Percentiles rank a stretch among this genome's conserved stretches.
Evolutionary conservation across 2,888 invertebrate species (phyloP).

Genomic region (Penaeus monodon): DNA sequence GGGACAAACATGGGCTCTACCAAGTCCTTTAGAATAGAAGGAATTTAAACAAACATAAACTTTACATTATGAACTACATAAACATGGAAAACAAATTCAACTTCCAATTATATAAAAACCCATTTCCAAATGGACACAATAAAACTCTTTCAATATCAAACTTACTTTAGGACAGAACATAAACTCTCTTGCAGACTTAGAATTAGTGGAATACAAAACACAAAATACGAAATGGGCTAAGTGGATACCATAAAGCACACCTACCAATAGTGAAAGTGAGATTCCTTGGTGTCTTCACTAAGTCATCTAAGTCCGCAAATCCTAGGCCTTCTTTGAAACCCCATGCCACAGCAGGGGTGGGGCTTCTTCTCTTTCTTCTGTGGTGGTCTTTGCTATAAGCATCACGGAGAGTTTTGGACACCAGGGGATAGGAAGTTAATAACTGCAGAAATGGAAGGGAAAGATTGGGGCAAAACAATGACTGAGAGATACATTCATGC

Average conservation of each 20-base stretch:
- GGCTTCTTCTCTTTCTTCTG: slow-evolving; percentile 64
- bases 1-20: no score
- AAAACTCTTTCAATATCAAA: no score
- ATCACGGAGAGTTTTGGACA: slow-evolving; percentile 92
- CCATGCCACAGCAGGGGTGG: slow-evolving; percentile 90
- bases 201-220: not conserved
- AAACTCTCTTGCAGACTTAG: not conserved
- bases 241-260: not conserved
- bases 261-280: slow-evolving; percentile 88
- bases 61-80: no score
- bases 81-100: no score
- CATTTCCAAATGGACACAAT: no score
- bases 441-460: slow-evolving; percentile 74
- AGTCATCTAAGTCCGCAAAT: slow-evolving; percentile 88
- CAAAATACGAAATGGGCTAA: not conserved
- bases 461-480: not conserved
- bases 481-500: not conserved
- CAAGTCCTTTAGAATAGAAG: no score
- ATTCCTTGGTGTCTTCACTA: slow-evolving; percentile 85
- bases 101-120: no score
- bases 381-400: slow-evolving; percentile 75
- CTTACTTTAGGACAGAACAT: not conserved
- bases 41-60: no score
- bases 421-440: slow-evolving; percentile 89
- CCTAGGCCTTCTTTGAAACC: slow-evolving; percentile 85